Conservation (phyloP, 1,140 invertebrate genomes). For the Drosophila seguyi region DNA sequence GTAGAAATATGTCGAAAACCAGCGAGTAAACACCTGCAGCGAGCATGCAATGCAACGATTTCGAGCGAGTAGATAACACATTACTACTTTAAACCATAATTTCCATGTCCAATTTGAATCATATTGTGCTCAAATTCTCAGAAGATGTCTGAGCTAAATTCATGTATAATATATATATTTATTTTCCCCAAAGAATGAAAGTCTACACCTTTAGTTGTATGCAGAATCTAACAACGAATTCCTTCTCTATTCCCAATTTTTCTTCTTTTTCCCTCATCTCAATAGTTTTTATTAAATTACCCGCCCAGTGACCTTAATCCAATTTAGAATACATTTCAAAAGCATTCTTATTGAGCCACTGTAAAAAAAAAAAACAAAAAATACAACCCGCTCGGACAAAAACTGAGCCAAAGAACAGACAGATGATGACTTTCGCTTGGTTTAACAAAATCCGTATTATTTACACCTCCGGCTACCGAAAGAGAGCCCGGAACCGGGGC, state of each 20-base stretch:
- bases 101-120: neutral
- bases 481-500: slow-evolving; percentile 17
- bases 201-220: too few relatives aligned
- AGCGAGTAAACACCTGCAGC: too few relatives aligned
- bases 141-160: too few relatives aligned
- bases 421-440: slow-evolving; percentile 67
- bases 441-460: slow-evolving; percentile 79
- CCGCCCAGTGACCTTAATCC: slow-evolving; percentile 21
- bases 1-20: too few relatives aligned
- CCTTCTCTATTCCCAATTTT: neutral
- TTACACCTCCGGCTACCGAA: slow-evolving; percentile 70
- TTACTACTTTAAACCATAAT: too few relatives aligned
- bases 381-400: slow-evolving; percentile 3
- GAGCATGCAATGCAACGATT: too few relatives aligned
- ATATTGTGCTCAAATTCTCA: neutral
- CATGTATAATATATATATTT: too few relatives aligned
- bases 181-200: too few relatives aligned
- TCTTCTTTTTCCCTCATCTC: too few relatives aligned
- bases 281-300: slow-evolving; percentile 44
- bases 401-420: slow-evolving; percentile 9
- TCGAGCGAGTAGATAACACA: too few relatives aligned
- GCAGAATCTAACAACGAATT: neutral
- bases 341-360: slow-evolving; percentile 24
- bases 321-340: slow-evolving; percentile 21
- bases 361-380: neutral